Evolutionary conservation across 2,888 invertebrate genomes (phyloP).

Genomic region (Vesta saturnalis): DNA sequence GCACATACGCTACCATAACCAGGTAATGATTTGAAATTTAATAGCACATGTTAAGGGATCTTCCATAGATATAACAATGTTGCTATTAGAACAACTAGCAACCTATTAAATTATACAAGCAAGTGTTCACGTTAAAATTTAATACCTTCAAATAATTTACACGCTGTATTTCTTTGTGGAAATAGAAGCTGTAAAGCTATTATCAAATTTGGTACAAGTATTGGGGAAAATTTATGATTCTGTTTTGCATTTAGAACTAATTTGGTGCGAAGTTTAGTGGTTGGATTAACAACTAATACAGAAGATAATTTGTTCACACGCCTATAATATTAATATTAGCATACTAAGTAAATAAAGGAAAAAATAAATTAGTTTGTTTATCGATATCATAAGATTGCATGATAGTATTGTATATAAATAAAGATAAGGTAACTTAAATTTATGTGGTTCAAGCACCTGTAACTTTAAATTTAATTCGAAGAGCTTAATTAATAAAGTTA

Average conservation of each 20-base stretch:
- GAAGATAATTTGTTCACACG: conserved; percentile 28
- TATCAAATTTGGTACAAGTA: conserved; percentile 20
- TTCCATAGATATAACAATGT: conserved; percentile 19
- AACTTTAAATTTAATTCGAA: conserved; percentile 36
- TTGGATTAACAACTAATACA: conserved; percentile 23
- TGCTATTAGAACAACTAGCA: conserved; percentile 7
- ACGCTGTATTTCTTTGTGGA: conserved; percentile 6
- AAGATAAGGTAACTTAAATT: conserved; percentile 29
- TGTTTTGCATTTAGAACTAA: conserved; percentile 23
- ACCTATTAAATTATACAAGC: conserved; percentile 10
- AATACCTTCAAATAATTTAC: conserved; percentile 12
- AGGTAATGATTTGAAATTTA: conserved; percentile 24
- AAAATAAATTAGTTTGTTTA: conserved; percentile 27
- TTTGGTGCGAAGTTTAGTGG: conserved; percentile 8
- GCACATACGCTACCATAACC: conserved; percentile 21
- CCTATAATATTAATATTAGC: conserved; percentile 27
- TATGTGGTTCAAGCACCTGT: conserved; percentile 34
- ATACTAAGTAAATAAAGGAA: conserved; percentile 29
- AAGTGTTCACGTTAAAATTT: not conserved
- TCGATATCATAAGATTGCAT: conserved; percentile 26
- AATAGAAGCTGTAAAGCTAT: conserved; percentile 14
- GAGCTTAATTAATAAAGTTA: conserved; percentile 40
- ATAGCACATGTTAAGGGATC: conserved; percentile 13
- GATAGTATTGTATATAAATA: conserved; percentile 24
- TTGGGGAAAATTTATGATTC: conserved; percentile 14